Percentiles rank a stretch among this genome's conserved stretches.
phyloP scores from a whole-genome alignment of 1,140 invertebrate genomes.

The Plectrocnemia conspersa region DNA sequence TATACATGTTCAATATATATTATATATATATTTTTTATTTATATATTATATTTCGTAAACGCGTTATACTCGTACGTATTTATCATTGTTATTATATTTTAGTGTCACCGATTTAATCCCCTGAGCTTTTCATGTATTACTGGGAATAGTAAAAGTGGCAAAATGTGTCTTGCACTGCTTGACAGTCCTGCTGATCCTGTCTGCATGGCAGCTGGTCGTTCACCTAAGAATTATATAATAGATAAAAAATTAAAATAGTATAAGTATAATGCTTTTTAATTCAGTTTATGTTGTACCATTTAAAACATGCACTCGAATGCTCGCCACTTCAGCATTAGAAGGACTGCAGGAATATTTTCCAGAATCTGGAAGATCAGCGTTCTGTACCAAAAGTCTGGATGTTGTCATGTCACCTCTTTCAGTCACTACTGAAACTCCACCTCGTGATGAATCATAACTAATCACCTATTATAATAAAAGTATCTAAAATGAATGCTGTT shows the following conservation, averaged over 20 bases:
- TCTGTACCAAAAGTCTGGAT: slow-evolving; percentile 82
- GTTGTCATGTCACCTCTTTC: slow-evolving; percentile 87
- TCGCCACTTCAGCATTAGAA: slow-evolving; percentile 82
- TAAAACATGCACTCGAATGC: slow-evolving; percentile 81
- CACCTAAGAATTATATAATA: slow-evolving; percentile 53
- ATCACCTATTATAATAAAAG: slow-evolving; percentile 65
- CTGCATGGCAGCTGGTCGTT: slow-evolving; percentile 84
- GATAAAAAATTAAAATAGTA: not conserved
- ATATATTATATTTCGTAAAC: not conserved
- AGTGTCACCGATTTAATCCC: slow-evolving; percentile 31
- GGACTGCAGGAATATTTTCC: slow-evolving; percentile 88
- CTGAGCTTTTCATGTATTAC: slow-evolving; percentile 46
- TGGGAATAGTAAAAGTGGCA: slow-evolving; percentile 51
- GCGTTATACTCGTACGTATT: not conserved
- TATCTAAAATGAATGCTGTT: no score
- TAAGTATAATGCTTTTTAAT: not conserved
- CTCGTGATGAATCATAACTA: slow-evolving; percentile 86
- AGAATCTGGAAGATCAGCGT: slow-evolving; percentile 79
- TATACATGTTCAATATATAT: not conserved
- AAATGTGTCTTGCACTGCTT: slow-evolving; percentile 55
- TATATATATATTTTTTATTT: not conserved
- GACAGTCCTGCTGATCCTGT: slow-evolving; percentile 73
- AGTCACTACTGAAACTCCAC: slow-evolving; percentile 85
- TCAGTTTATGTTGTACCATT: slow-evolving; percentile 61
- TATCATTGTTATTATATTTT: not conserved